Evolutionary conservation across 2,888 invertebrate genomes (phyloP).

Genomic region (Escarpia spicata): DNA sequence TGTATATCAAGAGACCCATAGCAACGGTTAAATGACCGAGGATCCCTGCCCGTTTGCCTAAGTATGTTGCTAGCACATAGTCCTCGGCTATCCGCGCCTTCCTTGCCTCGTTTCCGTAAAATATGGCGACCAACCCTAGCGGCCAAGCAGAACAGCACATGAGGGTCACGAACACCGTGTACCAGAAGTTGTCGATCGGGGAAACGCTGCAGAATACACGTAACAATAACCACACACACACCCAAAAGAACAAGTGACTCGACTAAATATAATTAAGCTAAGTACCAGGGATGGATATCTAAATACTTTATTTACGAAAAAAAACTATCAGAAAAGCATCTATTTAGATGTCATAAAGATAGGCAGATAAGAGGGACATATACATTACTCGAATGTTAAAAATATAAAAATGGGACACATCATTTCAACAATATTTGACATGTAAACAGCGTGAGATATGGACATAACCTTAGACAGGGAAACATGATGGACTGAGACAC

Average conservation of each 20-base stretch:
- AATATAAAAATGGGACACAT: neutral
- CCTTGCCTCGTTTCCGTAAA: neutral
- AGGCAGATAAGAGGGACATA: too few relatives aligned
- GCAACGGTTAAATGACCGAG: neutral
- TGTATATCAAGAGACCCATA: neutral
- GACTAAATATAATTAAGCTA: neutral
- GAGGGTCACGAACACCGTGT: neutral
- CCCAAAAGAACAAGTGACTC: neutral
- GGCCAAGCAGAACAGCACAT: neutral
- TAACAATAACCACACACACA: neutral
- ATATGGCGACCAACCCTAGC: neutral
- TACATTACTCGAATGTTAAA: too few relatives aligned
- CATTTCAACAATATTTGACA: neutral
- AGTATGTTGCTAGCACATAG: neutral
- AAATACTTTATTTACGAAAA: too few relatives aligned
- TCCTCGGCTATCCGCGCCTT: neutral
- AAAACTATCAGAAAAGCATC: too few relatives aligned
- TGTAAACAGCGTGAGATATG: neutral
- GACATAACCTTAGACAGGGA: neutral
- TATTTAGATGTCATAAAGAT: too few relatives aligned
- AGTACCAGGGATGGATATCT: neutral
- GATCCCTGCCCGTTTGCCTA: neutral
- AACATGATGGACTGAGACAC: too few relatives aligned
- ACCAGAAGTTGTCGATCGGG: conserved; percentile 1
- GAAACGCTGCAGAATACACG: neutral